A percentile compares a stretch with the other conserved stretches of the same genome.
Evolutionary conservation across 2,113 vertebrate species (phyloP).

Genomic region (Pristiophorus japonicus): DNA sequence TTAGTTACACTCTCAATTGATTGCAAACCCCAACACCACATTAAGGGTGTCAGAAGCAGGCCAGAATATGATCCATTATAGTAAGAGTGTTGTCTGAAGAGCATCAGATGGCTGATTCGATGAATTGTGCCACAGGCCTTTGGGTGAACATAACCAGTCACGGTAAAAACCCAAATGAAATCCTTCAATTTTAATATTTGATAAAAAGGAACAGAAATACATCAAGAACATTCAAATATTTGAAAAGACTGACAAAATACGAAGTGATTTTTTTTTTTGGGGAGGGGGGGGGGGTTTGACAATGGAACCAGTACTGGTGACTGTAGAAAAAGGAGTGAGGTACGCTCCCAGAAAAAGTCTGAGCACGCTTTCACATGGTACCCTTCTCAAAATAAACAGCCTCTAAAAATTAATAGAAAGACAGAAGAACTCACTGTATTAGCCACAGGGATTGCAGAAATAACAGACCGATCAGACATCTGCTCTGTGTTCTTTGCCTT

Average conservation of each 20-base stretch:
- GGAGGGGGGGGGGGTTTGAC: background rate
- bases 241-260: background rate
- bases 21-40: background rate
- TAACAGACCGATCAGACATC: constrained; percentile 41
- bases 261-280: background rate
- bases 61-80: background rate
- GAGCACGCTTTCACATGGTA: background rate
- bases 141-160: background rate
- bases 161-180: background rate
- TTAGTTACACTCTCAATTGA: background rate
- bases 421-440: background rate
- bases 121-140: background rate
- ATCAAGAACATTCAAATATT: background rate
- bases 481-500: background rate
- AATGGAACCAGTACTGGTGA: background rate
- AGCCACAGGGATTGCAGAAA: constrained; percentile 22
- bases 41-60: background rate
- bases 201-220: background rate
- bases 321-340: background rate
- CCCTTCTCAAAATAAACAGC: background rate
- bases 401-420: background rate
- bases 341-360: background rate
- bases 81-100: background rate
- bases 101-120: background rate
- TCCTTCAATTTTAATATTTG: background rate